Base-by-base conservation (phyloP, 92 coral and sea anemone species). In the Bergia puertoricense region DNA sequence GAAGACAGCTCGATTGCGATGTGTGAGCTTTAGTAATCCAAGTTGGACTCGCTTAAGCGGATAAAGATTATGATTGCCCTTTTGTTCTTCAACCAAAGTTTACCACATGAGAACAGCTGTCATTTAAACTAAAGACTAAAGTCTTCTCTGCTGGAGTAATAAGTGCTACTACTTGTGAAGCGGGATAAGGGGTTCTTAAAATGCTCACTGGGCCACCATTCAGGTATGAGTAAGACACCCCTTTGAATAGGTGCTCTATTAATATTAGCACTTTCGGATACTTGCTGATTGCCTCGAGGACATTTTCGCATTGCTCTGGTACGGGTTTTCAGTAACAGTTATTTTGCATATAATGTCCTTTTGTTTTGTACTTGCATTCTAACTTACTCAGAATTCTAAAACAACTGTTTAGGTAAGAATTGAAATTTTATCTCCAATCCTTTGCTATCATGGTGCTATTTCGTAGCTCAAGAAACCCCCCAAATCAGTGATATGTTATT, bases 201-300 rank as follows among this genome's bases (percentile, higher is more conserved):
- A 79, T 79, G 15, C 4, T 79, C 67, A 45, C 62, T 79, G 41
- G 9, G 59, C 2, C 42, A 20, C 82, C 41, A 48, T 36, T 45
- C 67, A 79, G 56, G 40, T 48, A 22, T 23, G 82, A 22, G 16
- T 79, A 79, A 23, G 82, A n/a, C 82, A 36, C 82, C 82, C 18
- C 39, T 79, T 78, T 78, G 82, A 78, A n/a, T 66, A 78, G 82
- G 82, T 78, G 15, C 66, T 45, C 48, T 13, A 36, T 72, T 72
- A 20, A 78, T 45, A 14, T 48, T 45, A 48, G 66, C 82, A 78
- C 56, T 78, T 78, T 78, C 42, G 66, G 82, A 79, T 79, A 13
- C 66, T n/a, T 79, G 82, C 82, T 79, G 82, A 48, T 79, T 45
- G 82, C 82, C 82, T 79, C 8, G 82, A 79, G 82, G 82, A 48